Percentiles rank a stretch among this genome's conserved stretches.
Evolutionary conservation across 2,888 invertebrate species (phyloP).

Genomic region (Trissolcus brochymenae): DNA sequence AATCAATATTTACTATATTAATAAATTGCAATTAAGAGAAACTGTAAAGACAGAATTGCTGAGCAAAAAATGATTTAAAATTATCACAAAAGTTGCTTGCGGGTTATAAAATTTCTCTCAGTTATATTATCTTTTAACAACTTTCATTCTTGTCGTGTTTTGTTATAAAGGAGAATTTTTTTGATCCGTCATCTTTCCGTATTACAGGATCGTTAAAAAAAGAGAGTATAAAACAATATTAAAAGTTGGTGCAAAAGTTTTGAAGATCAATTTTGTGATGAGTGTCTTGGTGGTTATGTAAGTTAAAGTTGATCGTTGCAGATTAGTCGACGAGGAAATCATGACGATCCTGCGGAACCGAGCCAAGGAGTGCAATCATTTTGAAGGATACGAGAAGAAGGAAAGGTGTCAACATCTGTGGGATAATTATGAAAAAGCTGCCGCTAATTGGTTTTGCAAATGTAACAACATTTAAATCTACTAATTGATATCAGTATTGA

Average conservation of each 20-base stretch:
- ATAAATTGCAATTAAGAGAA: no score
- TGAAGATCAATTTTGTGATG: no score
- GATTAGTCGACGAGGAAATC: constrained; percentile 90
- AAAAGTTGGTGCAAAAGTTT: no score
- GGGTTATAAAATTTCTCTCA: neutral
- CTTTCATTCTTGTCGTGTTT: neutral
- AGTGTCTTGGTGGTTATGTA: neutral
- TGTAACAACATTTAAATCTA: constrained; percentile 16
- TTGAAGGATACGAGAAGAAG: constrained; percentile 81
- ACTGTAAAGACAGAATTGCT: no score
- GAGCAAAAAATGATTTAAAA: no score
- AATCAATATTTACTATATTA: no score
- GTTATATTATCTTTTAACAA: no score
- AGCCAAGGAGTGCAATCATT: constrained; percentile 89
- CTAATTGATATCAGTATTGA: neutral
- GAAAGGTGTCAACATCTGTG: constrained; percentile 81
- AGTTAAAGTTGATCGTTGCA: constrained; percentile 71
- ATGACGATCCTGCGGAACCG: constrained; percentile 88
- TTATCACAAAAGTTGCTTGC: neutral
- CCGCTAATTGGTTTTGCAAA: constrained; percentile 88
- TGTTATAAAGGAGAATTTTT: neutral
- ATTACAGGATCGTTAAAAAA: no score
- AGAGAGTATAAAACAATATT: no score
- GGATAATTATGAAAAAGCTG: constrained; percentile 85
- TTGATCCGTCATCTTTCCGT: neutral